Conservation (phyloP, 1,140 invertebrate genomes). For the Sycophaga agraensis region DNA sequence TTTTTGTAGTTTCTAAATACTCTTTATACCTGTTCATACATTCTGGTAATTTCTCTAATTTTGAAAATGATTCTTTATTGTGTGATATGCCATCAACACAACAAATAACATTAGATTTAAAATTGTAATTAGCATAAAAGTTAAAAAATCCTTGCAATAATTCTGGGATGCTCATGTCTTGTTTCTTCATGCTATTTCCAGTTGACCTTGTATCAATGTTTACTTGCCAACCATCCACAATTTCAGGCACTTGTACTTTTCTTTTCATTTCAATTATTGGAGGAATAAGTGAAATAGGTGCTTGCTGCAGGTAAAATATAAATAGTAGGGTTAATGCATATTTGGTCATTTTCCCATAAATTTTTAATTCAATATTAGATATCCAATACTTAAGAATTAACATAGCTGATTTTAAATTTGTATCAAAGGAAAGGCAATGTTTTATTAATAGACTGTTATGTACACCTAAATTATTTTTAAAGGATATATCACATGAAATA, state of each 20-base stretch:
- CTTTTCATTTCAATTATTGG: constrained; percentile 50
- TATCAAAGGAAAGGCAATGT: constrained; percentile 62
- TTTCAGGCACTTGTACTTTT: constrained; percentile 29
- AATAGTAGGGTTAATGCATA: constrained; percentile 65
- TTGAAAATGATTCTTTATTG: constrained; percentile 49
- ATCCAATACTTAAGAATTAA: constrained; percentile 73
- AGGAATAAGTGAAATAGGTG: constrained; percentile 51
- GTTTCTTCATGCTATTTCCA: constrained; percentile 18
- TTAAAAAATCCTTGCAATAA: constrained; percentile 64
- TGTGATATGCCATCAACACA: constrained; percentile 58
- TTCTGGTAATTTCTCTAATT: constrained; percentile 46
- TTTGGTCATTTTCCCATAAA: constrained; percentile 58
- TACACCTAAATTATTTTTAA: constrained; percentile 66
- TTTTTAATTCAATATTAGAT: constrained; percentile 58
- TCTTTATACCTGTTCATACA: constrained; percentile 54
- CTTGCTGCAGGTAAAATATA: constrained; percentile 67
- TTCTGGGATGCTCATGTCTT: constrained; percentile 46
- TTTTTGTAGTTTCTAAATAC: constrained; percentile 39
- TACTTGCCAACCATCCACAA: constrained; percentile 57
- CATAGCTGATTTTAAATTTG: constrained; percentile 60
- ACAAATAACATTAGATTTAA: constrained; percentile 56
- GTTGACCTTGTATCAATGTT: constrained; percentile 44
- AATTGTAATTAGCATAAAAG: constrained; percentile 61
- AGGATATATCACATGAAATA: constrained; percentile 69
- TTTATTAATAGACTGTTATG: constrained; percentile 65